Percentiles rank a stretch among this genome's conserved stretches.
These are phyloP conservation scores for Troglohyphantes excavatus DNA, from an alignment of 2,888 invertebrate species.

Conservation along the genomic window DNA sequence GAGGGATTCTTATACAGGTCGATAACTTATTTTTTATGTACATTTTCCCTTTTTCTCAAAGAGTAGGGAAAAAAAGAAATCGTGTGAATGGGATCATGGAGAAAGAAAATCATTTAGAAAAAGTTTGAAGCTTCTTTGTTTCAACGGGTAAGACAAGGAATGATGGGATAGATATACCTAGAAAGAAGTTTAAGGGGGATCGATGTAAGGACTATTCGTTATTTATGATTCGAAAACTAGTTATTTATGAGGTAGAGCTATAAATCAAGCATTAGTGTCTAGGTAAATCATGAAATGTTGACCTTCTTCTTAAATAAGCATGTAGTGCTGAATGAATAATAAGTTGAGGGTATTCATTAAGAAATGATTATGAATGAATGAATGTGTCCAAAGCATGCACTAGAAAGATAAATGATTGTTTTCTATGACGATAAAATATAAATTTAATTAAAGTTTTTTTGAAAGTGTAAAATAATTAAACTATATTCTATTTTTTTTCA, in stretches of 20 bases:
- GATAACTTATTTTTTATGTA: slow-evolving; percentile 68
- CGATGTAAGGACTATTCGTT: slow-evolving; percentile 11
- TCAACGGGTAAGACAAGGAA: slow-evolving; percentile 17
- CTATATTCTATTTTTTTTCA: too few relatives aligned
- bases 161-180: slow-evolving; percentile 22
- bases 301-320: too few relatives aligned
- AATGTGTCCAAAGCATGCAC: too few relatives aligned
- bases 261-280: too few relatives aligned
- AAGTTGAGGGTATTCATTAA: too few relatives aligned
- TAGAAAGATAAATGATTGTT: too few relatives aligned
- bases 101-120: slow-evolving; percentile 41
- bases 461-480: too few relatives aligned
- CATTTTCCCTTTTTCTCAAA: slow-evolving; percentile 27
- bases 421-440: too few relatives aligned
- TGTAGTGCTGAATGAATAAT: too few relatives aligned
- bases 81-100: slow-evolving; percentile 45
- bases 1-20: slow-evolving; percentile 60
- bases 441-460: too few relatives aligned
- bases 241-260: slow-evolving; percentile 1
- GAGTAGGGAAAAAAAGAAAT: slow-evolving; percentile 22
- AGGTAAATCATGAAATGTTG: too few relatives aligned
- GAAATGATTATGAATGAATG: too few relatives aligned
- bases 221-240: not conserved
- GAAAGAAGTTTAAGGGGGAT: not conserved
- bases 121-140: slow-evolving; percentile 52